Evolutionary conservation across 2,113 vertebrate genomes (phyloP).

Genomic region (Jacana jacana): DNA sequence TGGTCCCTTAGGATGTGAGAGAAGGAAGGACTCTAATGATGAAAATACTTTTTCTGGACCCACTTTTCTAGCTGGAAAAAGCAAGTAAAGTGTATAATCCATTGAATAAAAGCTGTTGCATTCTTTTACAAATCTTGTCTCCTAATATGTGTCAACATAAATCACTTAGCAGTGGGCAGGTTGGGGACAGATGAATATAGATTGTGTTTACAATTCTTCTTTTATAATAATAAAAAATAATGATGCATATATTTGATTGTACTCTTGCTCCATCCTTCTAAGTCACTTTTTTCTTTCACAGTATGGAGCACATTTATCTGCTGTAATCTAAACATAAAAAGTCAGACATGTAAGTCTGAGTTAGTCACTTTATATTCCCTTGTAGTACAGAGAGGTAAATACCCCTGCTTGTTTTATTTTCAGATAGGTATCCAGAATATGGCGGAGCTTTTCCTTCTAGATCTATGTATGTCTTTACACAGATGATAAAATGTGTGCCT

Average conservation of each 20-base stretch:
- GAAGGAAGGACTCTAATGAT: not conserved
- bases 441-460: not conserved
- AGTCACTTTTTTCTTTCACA: constrained; percentile 26
- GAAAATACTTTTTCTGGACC: not conserved
- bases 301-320: not conserved
- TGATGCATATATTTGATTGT: constrained; percentile 21
- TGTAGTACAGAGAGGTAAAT: not conserved
- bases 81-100: not conserved
- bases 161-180: constrained; percentile 22
- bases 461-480: not conserved
- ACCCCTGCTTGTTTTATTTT: not conserved
- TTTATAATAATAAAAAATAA: constrained; percentile 59
- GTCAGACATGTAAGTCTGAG: not conserved
- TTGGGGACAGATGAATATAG: constrained; percentile 42
- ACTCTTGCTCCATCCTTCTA: constrained; percentile 42
- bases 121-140: constrained; percentile 23
- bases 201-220: constrained; percentile 41
- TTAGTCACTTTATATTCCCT: not conserved
- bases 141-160: constrained; percentile 19
- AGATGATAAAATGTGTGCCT: not conserved
- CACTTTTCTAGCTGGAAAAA: not conserved
- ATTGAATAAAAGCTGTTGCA: not conserved
- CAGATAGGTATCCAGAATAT: not conserved
- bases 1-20: not conserved
- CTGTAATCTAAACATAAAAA: not conserved